phyloP scores from a whole-genome alignment of 1,140 invertebrate genomes.

The Trinorchestia longiramus region DNA sequence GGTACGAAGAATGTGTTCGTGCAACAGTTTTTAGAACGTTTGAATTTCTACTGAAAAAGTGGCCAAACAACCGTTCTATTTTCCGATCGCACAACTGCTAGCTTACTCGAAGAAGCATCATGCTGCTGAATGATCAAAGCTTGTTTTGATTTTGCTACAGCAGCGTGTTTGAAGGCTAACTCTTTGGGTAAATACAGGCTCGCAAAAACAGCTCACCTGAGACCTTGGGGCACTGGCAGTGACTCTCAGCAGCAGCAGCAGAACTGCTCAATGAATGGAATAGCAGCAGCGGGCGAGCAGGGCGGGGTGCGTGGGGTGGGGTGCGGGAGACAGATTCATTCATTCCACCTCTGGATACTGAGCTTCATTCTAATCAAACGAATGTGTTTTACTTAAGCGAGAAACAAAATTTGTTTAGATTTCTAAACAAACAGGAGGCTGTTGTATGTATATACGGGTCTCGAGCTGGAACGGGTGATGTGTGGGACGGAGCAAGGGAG shows the following conservation, averaged over 20 bases:
- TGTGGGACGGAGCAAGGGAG: too few relatives aligned
- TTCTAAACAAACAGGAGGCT: too few relatives aligned
- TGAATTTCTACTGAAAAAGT: neutral
- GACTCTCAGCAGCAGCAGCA: neutral
- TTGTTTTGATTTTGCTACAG: constrained; percentile 1
- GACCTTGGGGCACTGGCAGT: neutral
- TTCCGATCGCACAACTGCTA: neutral
- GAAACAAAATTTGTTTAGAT: too few relatives aligned
- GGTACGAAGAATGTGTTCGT: too few relatives aligned
- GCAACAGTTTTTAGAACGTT: neutral
- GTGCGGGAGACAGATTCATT: neutral
- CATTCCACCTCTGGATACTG: too few relatives aligned
- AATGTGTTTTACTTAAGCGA: too few relatives aligned
- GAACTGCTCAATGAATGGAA: neutral
- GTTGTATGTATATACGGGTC: too few relatives aligned
- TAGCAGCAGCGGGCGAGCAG: neutral
- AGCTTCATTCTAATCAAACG: too few relatives aligned
- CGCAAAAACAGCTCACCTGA: neutral
- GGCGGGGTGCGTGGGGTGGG: neutral
- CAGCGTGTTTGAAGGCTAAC: neutral
- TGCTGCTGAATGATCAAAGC: neutral
- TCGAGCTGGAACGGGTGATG: too few relatives aligned
- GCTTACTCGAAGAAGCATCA: neutral
- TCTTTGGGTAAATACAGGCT: neutral
- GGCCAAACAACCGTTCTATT: neutral